Conservation (phyloP, 2,797 vertebrate species). For the Hybognathus amarus region DNA sequence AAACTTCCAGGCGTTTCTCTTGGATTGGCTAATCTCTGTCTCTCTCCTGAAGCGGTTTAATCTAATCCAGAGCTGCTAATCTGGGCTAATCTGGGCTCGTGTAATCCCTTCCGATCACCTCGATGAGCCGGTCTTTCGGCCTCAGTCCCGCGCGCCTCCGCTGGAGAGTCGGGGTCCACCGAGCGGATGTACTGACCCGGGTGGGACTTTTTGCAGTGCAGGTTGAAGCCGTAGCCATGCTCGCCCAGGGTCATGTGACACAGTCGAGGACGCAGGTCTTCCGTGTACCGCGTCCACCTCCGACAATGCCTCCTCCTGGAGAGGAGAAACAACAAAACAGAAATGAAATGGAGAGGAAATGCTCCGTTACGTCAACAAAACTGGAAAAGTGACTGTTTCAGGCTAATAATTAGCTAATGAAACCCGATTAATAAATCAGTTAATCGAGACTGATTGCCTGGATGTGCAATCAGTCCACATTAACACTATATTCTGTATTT, state of each 20-base stretch:
- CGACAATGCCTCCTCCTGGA: conserved; percentile 45
- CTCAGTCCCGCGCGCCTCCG: conserved; percentile 82
- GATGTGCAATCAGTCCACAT: no score
- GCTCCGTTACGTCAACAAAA: background rate
- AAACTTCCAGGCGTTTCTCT: background rate
- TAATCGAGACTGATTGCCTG: no score
- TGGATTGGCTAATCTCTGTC: background rate
- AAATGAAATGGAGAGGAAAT: background rate
- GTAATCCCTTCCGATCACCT: conserved; percentile 74
- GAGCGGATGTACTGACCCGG: conserved; percentile 90
- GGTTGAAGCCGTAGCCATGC: conserved; percentile 92
- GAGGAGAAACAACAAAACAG: conserved; percentile 30
- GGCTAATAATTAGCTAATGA: background rate
- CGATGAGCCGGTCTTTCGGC: conserved; percentile 87
- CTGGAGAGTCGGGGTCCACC: conserved; percentile 86
- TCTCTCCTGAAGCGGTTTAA: background rate
- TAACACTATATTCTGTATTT: no score
- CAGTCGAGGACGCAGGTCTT: conserved; percentile 84
- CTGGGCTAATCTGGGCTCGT: conserved; percentile 58
- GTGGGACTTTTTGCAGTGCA: conserved; percentile 88
- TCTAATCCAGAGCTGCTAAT: conserved; percentile 51
- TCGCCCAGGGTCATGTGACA: conserved; percentile 85
- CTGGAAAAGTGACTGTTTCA: background rate
- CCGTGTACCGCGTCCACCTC: background rate
- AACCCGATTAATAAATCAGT: background rate